Percentiles rank a stretch among this genome's conserved stretches.
Conservation (phyloP, 2,113 vertebrate genomes). For the Odocoileus virginianus region DNA sequence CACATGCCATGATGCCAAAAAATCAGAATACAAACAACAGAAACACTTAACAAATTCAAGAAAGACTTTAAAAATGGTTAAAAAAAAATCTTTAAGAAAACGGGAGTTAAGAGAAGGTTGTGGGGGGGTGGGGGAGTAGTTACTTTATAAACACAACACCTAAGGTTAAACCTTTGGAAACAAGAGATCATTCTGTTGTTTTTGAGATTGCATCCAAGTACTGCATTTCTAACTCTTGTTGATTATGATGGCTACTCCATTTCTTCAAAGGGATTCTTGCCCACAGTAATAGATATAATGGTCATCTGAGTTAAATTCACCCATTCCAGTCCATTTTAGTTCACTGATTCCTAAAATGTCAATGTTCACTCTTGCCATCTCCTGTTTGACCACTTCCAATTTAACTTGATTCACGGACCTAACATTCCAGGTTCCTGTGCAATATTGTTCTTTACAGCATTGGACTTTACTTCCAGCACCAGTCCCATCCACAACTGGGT, state of each 20-base stretch:
- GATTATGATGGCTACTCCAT: not conserved
- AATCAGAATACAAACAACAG: not conserved
- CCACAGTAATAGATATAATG: not conserved
- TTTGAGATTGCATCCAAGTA: not conserved
- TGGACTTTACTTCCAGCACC: not conserved
- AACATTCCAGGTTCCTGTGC: not conserved
- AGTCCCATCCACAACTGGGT: not conserved
- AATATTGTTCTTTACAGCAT: not conserved
- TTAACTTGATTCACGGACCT: not conserved
- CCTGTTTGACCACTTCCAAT: not conserved
- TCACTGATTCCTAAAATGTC: not conserved
- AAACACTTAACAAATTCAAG: not conserved
- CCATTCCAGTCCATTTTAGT: not conserved
- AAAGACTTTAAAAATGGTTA: not conserved
- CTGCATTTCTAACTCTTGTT: not conserved
- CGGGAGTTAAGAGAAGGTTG: accelerated
- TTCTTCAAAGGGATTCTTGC: not conserved
- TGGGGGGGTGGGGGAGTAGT: too few relatives aligned
- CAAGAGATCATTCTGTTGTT: not conserved
- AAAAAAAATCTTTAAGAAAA: not conserved
- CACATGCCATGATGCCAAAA: not conserved
- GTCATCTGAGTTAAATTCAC: not conserved
- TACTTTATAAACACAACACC: not conserved
- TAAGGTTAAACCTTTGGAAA: not conserved
- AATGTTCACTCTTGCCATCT: not conserved